These are phyloP conservation scores for Diploscapter pachys DNA, from an alignment of 1,140 invertebrate species.

Conservation along the genomic window DNA sequence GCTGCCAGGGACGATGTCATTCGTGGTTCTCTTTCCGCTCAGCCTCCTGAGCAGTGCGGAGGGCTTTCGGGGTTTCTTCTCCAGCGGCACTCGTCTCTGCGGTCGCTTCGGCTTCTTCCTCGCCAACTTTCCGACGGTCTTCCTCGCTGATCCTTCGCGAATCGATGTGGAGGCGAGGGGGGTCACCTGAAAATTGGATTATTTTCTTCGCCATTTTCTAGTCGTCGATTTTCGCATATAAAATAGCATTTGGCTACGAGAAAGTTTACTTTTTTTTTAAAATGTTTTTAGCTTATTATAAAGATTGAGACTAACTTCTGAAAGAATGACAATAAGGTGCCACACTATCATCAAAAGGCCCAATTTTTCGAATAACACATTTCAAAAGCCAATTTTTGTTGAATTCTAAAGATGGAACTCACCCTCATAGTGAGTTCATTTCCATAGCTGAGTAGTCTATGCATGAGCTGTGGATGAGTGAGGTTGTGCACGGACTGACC, in stretches of 20 bases:
- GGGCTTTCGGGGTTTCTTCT: slow-evolving; percentile 52
- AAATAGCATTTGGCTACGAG: not conserved
- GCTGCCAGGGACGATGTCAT: slow-evolving; percentile 55
- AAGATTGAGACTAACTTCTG: not conserved
- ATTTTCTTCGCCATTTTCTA: not conserved
- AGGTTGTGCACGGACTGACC: slow-evolving; percentile 56
- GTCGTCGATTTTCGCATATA: not conserved
- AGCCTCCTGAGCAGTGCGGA: slow-evolving; percentile 49
- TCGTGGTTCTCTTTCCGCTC: slow-evolving; percentile 50
- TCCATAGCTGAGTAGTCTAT: slow-evolving; percentile 52
- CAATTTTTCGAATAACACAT: slow-evolving; percentile 5
- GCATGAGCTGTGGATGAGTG: slow-evolving; percentile 58
- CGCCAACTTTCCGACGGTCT: slow-evolving; percentile 46
- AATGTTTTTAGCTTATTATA: not conserved
- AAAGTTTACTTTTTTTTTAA: not conserved
- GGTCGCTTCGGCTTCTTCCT: slow-evolving; percentile 40
- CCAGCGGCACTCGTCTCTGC: slow-evolving; percentile 28
- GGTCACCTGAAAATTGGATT: slow-evolving; percentile 29
- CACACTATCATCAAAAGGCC: not conserved
- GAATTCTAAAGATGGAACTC: not conserved
- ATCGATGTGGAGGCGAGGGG: slow-evolving; percentile 50
- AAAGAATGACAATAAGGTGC: not conserved
- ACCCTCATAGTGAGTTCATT: slow-evolving; percentile 32
- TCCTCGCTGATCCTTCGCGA: slow-evolving; percentile 47
- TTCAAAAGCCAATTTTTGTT: not conserved